Percentiles rank a stretch among this genome's conserved stretches.
phyloP scores from a whole-genome alignment of 2,113 vertebrate species.

The Sterrhoptilus dennistouni region DNA sequence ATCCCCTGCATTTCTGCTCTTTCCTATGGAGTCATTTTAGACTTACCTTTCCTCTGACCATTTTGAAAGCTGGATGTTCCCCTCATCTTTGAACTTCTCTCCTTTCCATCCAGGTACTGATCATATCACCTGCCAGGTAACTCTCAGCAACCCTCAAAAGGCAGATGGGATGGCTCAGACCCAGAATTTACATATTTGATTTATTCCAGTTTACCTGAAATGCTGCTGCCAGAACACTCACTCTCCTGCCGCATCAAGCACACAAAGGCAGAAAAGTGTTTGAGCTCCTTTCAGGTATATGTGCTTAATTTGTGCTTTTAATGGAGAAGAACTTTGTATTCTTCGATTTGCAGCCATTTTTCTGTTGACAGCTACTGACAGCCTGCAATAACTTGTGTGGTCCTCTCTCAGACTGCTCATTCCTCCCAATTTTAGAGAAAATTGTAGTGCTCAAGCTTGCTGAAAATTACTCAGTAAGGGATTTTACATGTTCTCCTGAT shows the following conservation, averaged over 20 bases:
- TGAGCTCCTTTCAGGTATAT: not conserved
- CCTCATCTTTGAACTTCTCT: not conserved
- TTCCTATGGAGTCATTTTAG: not conserved
- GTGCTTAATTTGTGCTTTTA: not conserved
- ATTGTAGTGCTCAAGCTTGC: not conserved
- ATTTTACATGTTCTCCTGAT: not conserved
- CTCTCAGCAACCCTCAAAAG: not conserved
- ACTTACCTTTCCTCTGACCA: not conserved
- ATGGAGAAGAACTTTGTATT: not conserved
- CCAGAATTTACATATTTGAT: not conserved
- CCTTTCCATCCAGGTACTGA: not conserved
- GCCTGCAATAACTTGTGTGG: not conserved
- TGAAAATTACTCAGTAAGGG: not conserved
- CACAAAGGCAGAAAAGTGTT: not conserved
- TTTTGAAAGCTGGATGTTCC: not conserved
- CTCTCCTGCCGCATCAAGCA: not conserved
- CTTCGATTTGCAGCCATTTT: not conserved
- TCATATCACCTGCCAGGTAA: not conserved
- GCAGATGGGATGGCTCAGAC: not conserved
- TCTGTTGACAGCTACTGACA: not conserved
- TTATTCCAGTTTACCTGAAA: not conserved
- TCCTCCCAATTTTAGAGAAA: not conserved
- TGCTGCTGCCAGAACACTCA: not conserved
- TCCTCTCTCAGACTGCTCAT: not conserved
- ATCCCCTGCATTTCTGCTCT: not conserved